Conservation (phyloP, 2,888 invertebrate species). For the Punctoribates punctum region DNA sequence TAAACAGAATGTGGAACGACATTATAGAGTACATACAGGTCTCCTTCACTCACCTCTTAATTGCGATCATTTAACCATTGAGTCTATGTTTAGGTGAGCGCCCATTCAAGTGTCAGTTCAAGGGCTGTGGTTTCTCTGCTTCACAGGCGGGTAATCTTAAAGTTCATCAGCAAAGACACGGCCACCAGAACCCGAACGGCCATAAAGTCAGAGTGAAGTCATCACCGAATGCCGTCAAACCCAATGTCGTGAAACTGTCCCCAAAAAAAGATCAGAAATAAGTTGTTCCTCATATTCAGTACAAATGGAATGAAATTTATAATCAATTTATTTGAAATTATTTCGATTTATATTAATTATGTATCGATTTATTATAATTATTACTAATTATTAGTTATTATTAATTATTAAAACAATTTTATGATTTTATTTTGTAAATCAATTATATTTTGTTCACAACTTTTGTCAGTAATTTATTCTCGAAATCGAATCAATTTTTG, state of each 20-base stretch:
- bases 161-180: slow-evolving; percentile 24
- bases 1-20: slow-evolving; percentile 28
- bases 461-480: too few species aligned
- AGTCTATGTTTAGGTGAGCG: background rate
- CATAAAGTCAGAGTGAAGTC: background rate
- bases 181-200: background rate
- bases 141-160: slow-evolving; percentile 22
- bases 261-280: background rate
- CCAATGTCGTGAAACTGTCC: background rate
- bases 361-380: too few species aligned
- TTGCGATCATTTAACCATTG: background rate
- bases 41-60: background rate
- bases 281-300: background rate
- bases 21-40: slow-evolving; percentile 30
- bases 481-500: too few species aligned
- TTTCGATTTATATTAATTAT: too few species aligned
- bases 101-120: slow-evolving; percentile 27
- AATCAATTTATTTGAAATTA: too few species aligned
- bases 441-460: too few species aligned
- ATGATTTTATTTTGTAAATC: too few species aligned
- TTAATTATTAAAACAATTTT: too few species aligned
- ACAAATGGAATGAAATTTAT: too few species aligned
- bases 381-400: too few species aligned
- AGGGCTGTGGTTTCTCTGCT: slow-evolving; percentile 6
- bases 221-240: background rate